Base-by-base conservation (phyloP, 2,113 vertebrate genomes). In the Sander lucioperca region DNA sequence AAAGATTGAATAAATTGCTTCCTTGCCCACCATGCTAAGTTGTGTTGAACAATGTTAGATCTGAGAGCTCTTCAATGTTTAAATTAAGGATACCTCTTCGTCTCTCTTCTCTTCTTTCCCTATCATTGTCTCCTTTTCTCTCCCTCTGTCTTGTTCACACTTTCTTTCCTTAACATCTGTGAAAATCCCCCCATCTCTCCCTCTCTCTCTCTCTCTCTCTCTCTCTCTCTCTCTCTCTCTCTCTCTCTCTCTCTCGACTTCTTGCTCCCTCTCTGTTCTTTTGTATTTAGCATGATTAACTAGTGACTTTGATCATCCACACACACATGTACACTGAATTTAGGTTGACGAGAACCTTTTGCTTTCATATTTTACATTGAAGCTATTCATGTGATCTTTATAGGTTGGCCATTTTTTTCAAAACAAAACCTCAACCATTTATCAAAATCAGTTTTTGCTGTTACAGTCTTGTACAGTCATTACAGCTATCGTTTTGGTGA, bases 61-160 rank as follows among this genome's bases (percentile, higher is more conserved):
- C 89, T 88, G 69, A 89, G 85, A 76, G 63, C 73, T 79, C 87
- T 94, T 92, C 91, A 92, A 94, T 91, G 91, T 93, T 82, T 91
- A 89, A 91, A 93, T 93, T 87, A 92, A 68, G 45, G 74, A 87
- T 70, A 82, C 74, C 81, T 85, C 69, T 84, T 74, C 74, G 71
- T 80, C 68, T 92, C 88, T 87, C 65, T 76, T 77, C 71, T 84
- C 57, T 66, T 87, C 79, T 76, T 75, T 78, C 56, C 70, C 67
- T 23, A 71, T 85, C 80, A 66, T 80, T 86, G 65, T 91, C 88
- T 83, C 65, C 57, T 57, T 80, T 58, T 74, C 72, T 85, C 77
- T 85, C 30, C 54, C 25, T 81, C 82, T 65, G 45, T 86, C 89
- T 85, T 89, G 83, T 88, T 93, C 79, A 89, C 68, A 64, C 54